Evolutionary conservation across 2,797 vertebrate genomes (phyloP).

Genomic region (Rousettus madagascariensis): DNA sequence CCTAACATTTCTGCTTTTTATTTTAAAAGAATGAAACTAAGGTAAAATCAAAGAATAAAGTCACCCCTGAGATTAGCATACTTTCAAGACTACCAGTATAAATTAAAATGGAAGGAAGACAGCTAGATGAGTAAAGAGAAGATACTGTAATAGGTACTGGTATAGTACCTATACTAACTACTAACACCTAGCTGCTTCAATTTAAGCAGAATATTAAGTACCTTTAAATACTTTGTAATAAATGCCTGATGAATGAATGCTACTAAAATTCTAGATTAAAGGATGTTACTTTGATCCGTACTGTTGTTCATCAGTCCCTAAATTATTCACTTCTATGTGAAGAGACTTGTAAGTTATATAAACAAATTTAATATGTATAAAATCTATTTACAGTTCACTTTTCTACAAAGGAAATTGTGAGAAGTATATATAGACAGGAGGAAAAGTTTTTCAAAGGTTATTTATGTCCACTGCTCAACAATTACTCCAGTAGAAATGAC

Average conservation of each 20-base stretch:
- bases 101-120: not conserved
- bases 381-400: not conserved
- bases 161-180: not conserved
- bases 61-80: not conserved
- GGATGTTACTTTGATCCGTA: not conserved
- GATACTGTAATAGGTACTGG: not conserved
- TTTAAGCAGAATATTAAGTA: not conserved
- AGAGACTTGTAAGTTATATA: not conserved
- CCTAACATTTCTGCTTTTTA: not conserved
- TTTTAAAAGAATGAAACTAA: constrained; percentile 40
- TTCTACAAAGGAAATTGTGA: not conserved
- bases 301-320: not conserved
- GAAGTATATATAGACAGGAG: not conserved
- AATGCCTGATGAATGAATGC: not conserved
- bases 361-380: not conserved
- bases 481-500: not conserved
- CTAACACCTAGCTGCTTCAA: not conserved
- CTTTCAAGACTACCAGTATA: not conserved
- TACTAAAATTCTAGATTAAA: not conserved
- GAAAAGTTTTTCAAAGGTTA: not conserved
- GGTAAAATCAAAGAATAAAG: constrained; percentile 7
- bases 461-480: not conserved
- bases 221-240: not conserved
- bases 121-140: not conserved
- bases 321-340: not conserved